phyloP scores from a whole-genome alignment of 2,888 invertebrate species.

The Dasypolia templi region DNA sequence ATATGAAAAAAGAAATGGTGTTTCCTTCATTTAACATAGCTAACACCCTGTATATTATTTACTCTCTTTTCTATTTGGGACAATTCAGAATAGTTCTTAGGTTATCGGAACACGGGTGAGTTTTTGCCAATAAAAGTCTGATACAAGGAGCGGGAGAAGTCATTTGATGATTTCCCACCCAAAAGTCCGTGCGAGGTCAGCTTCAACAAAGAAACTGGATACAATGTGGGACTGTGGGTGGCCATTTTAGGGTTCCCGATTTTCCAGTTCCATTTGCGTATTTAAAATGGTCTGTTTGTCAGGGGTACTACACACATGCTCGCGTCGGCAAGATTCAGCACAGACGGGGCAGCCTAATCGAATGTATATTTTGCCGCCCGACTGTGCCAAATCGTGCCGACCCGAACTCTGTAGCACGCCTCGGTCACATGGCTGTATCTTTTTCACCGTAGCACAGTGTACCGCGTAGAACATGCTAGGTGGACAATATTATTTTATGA shows the following conservation, averaged over 20 bases:
- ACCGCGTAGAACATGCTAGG: too few species aligned
- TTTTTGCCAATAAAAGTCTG: too few species aligned
- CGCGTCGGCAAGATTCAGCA: neutral
- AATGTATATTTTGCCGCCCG: neutral
- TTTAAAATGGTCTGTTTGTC: neutral
- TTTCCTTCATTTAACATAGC: neutral
- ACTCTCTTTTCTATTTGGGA: constrained; percentile 2
- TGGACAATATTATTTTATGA: too few species aligned
- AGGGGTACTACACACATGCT: neutral
- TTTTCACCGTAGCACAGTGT: too few species aligned
- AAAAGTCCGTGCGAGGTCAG: constrained; percentile 27
- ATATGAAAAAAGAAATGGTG: neutral
- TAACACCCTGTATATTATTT: neutral
- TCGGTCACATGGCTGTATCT: neutral
- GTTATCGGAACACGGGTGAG: too few species aligned
- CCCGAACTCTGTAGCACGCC: neutral
- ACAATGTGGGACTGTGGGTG: constrained; percentile 26
- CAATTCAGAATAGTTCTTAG: constrained; percentile 11
- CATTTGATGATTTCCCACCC: too few species aligned
- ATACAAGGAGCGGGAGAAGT: too few species aligned
- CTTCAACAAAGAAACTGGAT: constrained; percentile 35
- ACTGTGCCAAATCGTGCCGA: neutral
- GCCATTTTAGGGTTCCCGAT: constrained; percentile 3
- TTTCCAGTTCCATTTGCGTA: neutral
- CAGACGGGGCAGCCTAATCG: too few species aligned